Percentiles rank a stretch among this genome's conserved stretches.
These are phyloP conservation scores for Drosophila kuntzei DNA, from an alignment of 2,888 invertebrate species.

Conservation along the genomic window DNA sequence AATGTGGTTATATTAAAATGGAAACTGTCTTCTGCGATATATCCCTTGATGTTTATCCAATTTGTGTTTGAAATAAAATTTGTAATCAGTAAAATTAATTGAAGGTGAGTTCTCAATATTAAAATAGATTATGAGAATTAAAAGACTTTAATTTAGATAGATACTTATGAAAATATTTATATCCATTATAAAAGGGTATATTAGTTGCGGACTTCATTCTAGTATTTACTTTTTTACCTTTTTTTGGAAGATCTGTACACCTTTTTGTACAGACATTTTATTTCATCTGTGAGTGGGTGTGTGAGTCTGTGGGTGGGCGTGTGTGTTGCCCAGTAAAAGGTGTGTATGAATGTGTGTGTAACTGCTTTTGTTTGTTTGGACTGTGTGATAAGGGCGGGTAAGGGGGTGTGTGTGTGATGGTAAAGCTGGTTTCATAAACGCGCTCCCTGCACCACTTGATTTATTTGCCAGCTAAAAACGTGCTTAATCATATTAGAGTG, in stretches of 20 bases:
- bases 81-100: too few species aligned
- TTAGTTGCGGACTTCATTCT: slow-evolving; percentile 20
- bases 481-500: slow-evolving; percentile 83
- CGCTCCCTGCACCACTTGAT: slow-evolving; percentile 72
- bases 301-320: slow-evolving; percentile 3
- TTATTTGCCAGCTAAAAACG: slow-evolving; percentile 81
- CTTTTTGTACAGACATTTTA: slow-evolving; percentile 51
- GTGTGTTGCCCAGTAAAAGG: slow-evolving; percentile 5
- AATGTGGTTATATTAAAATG: slow-evolving; percentile 5
- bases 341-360: slow-evolving; percentile 34
- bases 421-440: slow-evolving; percentile 60
- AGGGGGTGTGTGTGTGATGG: slow-evolving; percentile 9
- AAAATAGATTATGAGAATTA: background rate
- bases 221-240: slow-evolving; percentile 22
- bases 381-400: slow-evolving; percentile 3
- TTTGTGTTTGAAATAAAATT: background rate
- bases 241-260: slow-evolving; percentile 29
- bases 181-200: slow-evolving; percentile 20
- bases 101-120: background rate
- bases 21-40: background rate
- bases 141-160: background rate
- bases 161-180: background rate
- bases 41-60: background rate
- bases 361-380: slow-evolving; percentile 65
- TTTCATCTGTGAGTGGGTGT: slow-evolving; percentile 12